Evolutionary conservation across 2,797 vertebrate genomes (phyloP), one percentile per base, ranked within the genome.

Genomic region (Cuculus canorus): DNA sequence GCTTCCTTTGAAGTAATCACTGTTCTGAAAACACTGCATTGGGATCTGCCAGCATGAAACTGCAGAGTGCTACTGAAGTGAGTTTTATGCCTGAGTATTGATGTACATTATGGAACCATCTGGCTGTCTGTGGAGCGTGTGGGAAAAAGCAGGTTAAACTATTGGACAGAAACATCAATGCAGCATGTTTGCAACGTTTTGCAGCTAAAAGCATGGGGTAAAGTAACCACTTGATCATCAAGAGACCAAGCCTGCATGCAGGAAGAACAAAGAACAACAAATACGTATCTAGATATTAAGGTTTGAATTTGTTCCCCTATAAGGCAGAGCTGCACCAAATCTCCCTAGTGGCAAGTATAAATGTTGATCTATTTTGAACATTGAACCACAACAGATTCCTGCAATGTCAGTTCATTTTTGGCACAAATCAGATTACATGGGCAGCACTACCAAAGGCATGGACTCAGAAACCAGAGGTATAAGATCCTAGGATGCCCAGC

Each of bases 141-240:
- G 56, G 30, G 61, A 89, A 87, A 76, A 47, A 80, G 65, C 68
- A 91, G 78, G 60, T 68, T 86, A 90, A 95, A 52, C 73, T 91
- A 17, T 13, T 50, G 81, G 78, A 57, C 71, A 71, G 83, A 48
- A 88, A 70, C 45, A 90, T 70, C 84, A 60, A 6, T 35, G 41
- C 45, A 50, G 43, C 18, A 32, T 10, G 35, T 56, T 56, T 53
- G 37, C 39, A 82, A 78, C 33, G 52, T 52, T 90, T 17, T 64
- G 60, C 63, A 63, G 52, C 48, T 82, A 68, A 60, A 82, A 87
- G 32, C 56, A 57, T 35, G 15, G 50, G 60, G 77, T 61, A 85
- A 47, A 0, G 0, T 2, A 85, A 60, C n/a, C 33, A 71, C 45
- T 85, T 70, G 39, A 60, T 82, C 77, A 57, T 86, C 81, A 85